Percentiles rank a stretch among this genome's conserved stretches.
Evolutionary conservation across 2,797 vertebrate genomes (phyloP).

Genomic region (Esox lucius): DNA sequence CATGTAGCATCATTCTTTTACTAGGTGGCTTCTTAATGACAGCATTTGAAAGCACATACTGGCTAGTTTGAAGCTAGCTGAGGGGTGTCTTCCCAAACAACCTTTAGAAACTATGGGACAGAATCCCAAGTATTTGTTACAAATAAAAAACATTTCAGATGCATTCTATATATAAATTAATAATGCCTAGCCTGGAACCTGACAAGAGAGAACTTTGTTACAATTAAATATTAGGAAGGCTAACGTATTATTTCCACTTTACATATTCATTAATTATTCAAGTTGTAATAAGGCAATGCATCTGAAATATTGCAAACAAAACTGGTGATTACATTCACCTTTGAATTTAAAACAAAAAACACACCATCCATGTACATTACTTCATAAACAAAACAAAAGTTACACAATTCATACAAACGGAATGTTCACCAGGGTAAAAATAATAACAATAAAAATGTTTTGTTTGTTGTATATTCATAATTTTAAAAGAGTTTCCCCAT

Average conservation of each 20-base stretch:
- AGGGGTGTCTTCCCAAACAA: conserved; percentile 49
- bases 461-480: conserved; percentile 1
- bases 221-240: neutral
- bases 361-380: conserved; percentile 76
- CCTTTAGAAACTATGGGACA: conserved; percentile 42
- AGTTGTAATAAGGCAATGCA: conserved; percentile 75
- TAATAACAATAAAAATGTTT: conserved; percentile 30
- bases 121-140: conserved; percentile 58
- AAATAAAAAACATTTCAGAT: conserved; percentile 67
- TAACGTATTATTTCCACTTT: conserved; percentile 12
- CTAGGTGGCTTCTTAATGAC: conserved; percentile 52
- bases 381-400: conserved; percentile 71
- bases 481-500: conserved; percentile 72
- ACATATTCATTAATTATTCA: conserved; percentile 31
- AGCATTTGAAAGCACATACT: conserved; percentile 58
- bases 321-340: conserved; percentile 82
- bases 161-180: conserved; percentile 41
- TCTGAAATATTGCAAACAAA: conserved; percentile 83
- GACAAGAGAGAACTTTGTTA: conserved; percentile 9
- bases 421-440: conserved; percentile 50
- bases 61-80: conserved; percentile 24
- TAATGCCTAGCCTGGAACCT: conserved; percentile 18
- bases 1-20: conserved; percentile 45
- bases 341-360: conserved; percentile 44
- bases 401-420: conserved; percentile 75